These are phyloP conservation scores for Oscheius sp. DNA, from an alignment of 2,888 invertebrate genomes.

Conservation along the genomic window DNA sequence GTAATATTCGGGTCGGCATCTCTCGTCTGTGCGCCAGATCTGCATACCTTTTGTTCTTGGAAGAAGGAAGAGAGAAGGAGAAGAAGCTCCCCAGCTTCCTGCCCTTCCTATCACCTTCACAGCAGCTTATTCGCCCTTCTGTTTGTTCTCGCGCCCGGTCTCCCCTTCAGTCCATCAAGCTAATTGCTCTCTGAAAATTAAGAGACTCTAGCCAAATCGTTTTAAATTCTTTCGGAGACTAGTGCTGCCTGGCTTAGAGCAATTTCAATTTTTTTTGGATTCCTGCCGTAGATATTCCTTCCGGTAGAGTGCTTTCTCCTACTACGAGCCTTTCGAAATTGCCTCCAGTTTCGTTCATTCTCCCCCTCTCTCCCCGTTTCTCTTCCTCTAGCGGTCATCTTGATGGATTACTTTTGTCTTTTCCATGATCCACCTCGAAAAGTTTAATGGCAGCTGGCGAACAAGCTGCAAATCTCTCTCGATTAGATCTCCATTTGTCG, in stretches of 20 bases:
- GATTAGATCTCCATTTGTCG: too few species aligned
- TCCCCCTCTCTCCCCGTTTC: not conserved
- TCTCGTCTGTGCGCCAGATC: constrained; percentile 16
- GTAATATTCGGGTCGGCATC: constrained; percentile 29
- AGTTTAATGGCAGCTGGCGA: constrained; percentile 17
- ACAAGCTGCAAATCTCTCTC: not conserved
- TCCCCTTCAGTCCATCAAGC: constrained; percentile 20
- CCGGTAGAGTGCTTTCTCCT: not conserved
- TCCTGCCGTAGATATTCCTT: not conserved
- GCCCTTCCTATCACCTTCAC: not conserved
- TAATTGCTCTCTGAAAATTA: constrained; percentile 19
- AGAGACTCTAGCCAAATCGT: constrained; percentile 22
- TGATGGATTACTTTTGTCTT: constrained; percentile 9
- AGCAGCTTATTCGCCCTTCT: not conserved
- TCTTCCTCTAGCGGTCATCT: not conserved
- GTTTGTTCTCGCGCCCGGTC: too few species aligned
- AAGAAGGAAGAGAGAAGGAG: too few species aligned
- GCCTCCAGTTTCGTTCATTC: not conserved
- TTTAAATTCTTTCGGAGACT: constrained; percentile 10
- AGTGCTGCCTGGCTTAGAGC: too few species aligned
- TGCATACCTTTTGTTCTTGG: constrained; percentile 27
- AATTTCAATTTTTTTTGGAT: constrained; percentile 2
- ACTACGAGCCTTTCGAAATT: not conserved
- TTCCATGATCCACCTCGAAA: not conserved
- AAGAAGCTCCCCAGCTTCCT: too few species aligned